These are phyloP conservation scores for Heliornis fulica DNA, from an alignment of 2,113 vertebrate species.

Conservation along the genomic window DNA sequence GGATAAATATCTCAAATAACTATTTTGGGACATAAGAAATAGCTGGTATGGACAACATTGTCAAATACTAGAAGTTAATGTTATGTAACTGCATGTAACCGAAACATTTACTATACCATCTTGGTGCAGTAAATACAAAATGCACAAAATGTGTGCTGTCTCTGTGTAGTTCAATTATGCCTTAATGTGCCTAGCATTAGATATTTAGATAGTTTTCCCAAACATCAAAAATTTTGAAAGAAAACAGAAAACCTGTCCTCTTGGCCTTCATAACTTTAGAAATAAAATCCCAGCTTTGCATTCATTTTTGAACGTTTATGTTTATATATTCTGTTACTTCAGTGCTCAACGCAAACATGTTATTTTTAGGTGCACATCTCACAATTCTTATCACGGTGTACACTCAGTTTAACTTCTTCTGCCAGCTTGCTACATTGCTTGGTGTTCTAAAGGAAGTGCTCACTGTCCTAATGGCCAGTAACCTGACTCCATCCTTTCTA, in stretches of 20 bases:
- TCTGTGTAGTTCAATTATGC: background rate
- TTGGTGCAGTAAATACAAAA: background rate
- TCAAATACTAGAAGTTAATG: background rate
- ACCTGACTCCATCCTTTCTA: background rate
- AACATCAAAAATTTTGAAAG: background rate
- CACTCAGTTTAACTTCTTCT: background rate
- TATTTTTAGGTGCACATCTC: background rate
- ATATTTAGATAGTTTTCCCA: background rate
- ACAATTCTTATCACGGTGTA: background rate
- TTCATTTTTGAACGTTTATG: background rate
- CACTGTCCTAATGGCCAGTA: background rate
- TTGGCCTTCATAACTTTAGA: background rate
- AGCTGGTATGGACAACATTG: background rate
- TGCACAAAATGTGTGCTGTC: background rate
- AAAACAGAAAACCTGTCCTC: background rate
- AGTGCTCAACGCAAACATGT: background rate
- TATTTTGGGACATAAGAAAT: background rate
- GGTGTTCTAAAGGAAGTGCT: background rate
- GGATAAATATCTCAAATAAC: background rate
- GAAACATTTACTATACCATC: background rate
- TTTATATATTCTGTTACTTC: background rate
- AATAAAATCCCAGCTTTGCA: background rate
- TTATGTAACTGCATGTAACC: background rate
- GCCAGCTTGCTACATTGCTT: background rate
- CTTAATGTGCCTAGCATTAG: background rate